These are phyloP conservation scores for Danio rerio DNA, from an alignment of 2,113 vertebrate genomes.

Conservation along the genomic window GRCz12tu NC_133178.1:49556001-49556500, in stretches of 20 bases:
- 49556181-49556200: background rate
- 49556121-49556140: background rate
- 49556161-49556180: background rate
- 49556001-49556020: no score
- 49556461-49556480: conserved; percentile 50
- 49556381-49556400: conserved; percentile 9
- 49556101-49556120: conserved; percentile 3
- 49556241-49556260: background rate
- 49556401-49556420: background rate
- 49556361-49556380: background rate
- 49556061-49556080: background rate
- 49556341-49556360: background rate
- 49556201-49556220: background rate
- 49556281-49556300: background rate
- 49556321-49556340: background rate
- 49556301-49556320: background rate
- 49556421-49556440: background rate
- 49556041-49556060: no score
- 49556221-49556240: background rate
- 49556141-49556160: background rate
- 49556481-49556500: conserved; percentile 69
- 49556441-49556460: background rate
- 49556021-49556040: no score
- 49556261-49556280: conserved; percentile 2
- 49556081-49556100: background rate